Conservation (phyloP, 2,888 invertebrate species). For the Troides aeacus region DNA sequence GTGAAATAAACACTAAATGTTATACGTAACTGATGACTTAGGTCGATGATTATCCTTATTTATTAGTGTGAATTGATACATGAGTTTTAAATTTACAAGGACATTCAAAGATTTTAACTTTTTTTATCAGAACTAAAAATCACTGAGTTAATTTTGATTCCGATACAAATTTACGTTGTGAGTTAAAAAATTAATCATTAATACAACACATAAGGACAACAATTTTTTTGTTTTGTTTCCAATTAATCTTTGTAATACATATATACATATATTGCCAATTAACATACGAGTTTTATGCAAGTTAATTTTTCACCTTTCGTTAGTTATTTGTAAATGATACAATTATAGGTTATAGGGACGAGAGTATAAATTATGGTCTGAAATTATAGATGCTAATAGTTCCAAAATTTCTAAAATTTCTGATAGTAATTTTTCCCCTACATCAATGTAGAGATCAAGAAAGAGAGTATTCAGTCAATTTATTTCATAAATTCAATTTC, state of each 20-base stretch:
- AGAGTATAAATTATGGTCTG: too few species aligned
- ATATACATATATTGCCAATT: neutral
- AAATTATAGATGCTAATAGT: too few species aligned
- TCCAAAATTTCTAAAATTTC: too few species aligned
- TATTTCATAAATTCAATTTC: too few species aligned
- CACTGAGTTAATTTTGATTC: conserved; percentile 16
- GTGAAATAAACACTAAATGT: neutral
- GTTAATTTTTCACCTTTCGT: neutral
- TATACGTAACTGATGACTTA: too few species aligned
- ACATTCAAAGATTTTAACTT: conserved; percentile 1
- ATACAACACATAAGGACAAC: neutral
- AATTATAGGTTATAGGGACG: neutral
- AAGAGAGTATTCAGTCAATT: too few species aligned
- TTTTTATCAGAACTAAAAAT: conserved; percentile 11
- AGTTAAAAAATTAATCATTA: conserved; percentile 17
- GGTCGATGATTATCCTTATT: neutral
- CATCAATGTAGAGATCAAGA: too few species aligned
- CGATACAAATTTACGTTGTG: conserved; percentile 21
- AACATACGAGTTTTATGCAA: neutral
- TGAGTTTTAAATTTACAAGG: neutral
- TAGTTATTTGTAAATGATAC: too few species aligned
- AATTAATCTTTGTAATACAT: neutral
- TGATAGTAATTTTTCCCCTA: too few species aligned
- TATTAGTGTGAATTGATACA: neutral
- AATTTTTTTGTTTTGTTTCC: neutral